phyloP scores from a whole-genome alignment of 2,113 vertebrate species.

The Trematocara unimaculatum region DNA sequence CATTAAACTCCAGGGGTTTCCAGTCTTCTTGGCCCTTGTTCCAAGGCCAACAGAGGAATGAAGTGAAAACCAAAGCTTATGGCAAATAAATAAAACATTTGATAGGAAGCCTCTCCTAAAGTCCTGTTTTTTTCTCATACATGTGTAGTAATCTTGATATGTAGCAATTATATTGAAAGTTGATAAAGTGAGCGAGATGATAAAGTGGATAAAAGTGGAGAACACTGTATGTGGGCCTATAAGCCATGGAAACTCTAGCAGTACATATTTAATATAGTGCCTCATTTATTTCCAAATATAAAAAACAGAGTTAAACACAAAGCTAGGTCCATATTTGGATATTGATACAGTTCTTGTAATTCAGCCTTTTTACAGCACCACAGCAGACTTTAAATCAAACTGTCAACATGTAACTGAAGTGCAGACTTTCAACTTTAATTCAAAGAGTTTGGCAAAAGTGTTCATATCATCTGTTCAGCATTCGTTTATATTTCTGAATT shows the following conservation, averaged over 20 bases:
- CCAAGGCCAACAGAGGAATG: conserved; percentile 48
- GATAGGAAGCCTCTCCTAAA: conserved; percentile 14
- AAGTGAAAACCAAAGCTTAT: conserved; percentile 15
- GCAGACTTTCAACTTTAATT: background rate
- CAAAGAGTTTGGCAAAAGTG: background rate
- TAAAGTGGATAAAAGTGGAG: background rate
- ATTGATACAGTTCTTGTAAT: background rate
- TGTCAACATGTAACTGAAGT: background rate
- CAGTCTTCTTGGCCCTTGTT: conserved; percentile 14
- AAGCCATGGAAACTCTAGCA: background rate
- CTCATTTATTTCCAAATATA: background rate
- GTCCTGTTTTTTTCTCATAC: conserved; percentile 24
- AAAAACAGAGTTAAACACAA: background rate
- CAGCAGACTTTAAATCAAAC: background rate
- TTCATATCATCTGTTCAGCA: background rate
- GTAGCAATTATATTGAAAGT: conserved; percentile 17
- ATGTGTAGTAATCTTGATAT: conserved; percentile 37
- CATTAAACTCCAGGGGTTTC: conserved; percentile 38
- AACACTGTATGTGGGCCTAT: background rate
- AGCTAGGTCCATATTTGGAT: background rate
- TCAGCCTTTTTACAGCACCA: background rate
- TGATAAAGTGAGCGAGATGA: background rate
- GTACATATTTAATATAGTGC: background rate
- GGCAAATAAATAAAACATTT: conserved; percentile 46
- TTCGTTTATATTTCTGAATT: background rate